Percentiles rank a stretch among this genome's conserved stretches.
Evolutionary conservation across 2,113 vertebrate species (phyloP).

Genomic region (Dolichallabes microphthalmus): DNA sequence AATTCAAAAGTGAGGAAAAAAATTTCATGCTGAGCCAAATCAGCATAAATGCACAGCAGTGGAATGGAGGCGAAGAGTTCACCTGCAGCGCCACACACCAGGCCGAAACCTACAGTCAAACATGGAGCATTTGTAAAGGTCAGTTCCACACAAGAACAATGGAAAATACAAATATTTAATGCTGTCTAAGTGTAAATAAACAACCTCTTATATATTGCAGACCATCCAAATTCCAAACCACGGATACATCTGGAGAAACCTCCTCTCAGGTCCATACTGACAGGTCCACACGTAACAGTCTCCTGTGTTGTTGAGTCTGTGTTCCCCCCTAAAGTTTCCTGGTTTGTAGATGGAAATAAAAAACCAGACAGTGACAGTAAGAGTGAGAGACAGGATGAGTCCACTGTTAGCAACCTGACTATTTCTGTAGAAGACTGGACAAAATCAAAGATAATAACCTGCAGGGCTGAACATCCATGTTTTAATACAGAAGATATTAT

Average conservation of each 20-base stretch:
- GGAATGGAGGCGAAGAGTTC: conserved; percentile 48
- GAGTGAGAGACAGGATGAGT: fast-evolving
- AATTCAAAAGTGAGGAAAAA: neutral
- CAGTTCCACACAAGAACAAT: conserved; percentile 39
- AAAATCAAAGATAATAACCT: conserved; percentile 40
- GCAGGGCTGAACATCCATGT: conserved; percentile 62
- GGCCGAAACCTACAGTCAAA: fast-evolving
- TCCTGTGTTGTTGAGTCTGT: no score
- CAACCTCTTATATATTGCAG: conserved; percentile 43
- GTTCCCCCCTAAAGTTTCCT: no score
- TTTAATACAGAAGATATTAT: neutral
- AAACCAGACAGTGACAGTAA: fast-evolving
- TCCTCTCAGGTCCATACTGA: no score
- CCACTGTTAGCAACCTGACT: conserved; percentile 38
- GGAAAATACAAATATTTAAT: neutral
- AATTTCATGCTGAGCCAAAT: conserved; percentile 57
- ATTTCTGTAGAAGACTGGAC: conserved; percentile 42
- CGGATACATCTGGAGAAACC: neutral
- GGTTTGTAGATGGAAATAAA: neutral
- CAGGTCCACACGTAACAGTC: no score
- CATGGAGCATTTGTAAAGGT: conserved; percentile 62
- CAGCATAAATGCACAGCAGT: conserved; percentile 22
- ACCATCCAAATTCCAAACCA: neutral
- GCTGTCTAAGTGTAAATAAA: neutral
- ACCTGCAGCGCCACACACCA: conserved; percentile 52